Base-by-base conservation (phyloP, 2,888 invertebrate genomes). In the Gortyna flavago region DNA sequence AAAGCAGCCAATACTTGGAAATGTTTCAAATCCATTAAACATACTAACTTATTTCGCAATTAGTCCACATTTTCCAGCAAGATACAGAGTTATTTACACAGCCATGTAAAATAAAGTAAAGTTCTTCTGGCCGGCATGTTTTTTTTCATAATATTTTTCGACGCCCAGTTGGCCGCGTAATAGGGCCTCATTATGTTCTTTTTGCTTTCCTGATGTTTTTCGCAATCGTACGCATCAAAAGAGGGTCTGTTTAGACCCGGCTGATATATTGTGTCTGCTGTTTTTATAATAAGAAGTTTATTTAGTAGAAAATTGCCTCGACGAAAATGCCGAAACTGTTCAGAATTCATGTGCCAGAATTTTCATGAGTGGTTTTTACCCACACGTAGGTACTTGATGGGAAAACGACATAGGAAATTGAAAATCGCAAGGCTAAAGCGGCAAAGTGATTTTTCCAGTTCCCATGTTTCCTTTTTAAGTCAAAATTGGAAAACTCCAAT, bases 141-240 rank as follows among this genome's bases (percentile, higher is more conserved):
- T 80, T 80, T 78, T 80, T 73, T n/a, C 48, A 72, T 73, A 72
- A 74, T 61, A 44, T 78, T 67, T 84, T 80, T 68, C 72, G 72
- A 66, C 68, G 72, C 76, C 62, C 68, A 41, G 72, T 68, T 68
- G 62, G 71, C 77, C 69, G 5, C 71, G 72, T 88, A 87, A 87
- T 85, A 83, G 80, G 78, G 64, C 18, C 73, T 85, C 88, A 83
- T 87, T 88, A 85, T 71, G 61, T 68, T 68, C 51, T 75, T 78
- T 61, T 83, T 70, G 16, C 74, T 69, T 77, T 72, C 66, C 77
- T 87, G 77, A 78, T 83, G 80, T 84, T 83, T 83, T 82, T 74
- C 48, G 61, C 75, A 71, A 85, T 84, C 67, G 72, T 75, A 71
- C 75, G 64, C 75, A 81, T 81, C 77, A 83, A 84, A 84, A 62